These are phyloP conservation scores for Ammodytes marinus DNA, from an alignment of 2,113 vertebrate genomes.

Conservation along the genomic window DNA sequence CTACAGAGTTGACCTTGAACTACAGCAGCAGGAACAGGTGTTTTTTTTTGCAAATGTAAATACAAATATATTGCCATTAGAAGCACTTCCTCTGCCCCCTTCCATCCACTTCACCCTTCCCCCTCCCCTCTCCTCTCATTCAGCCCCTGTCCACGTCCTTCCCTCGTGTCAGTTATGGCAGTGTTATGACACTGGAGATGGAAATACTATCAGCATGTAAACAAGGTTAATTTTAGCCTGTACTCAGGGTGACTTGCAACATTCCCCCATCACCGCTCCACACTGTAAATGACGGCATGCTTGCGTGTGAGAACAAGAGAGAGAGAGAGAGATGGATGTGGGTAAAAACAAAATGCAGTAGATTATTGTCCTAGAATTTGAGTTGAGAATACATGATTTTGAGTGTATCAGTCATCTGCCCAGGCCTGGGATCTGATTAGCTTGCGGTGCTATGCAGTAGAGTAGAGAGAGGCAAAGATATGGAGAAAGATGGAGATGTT, in stretches of 20 bases:
- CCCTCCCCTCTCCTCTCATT: constrained; percentile 1
- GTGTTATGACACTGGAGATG: constrained; percentile 75
- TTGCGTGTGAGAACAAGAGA: not conserved
- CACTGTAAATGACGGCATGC: constrained; percentile 39
- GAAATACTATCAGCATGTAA: constrained; percentile 73
- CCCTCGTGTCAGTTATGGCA: constrained; percentile 33
- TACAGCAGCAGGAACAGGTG: not conserved
- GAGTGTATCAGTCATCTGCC: constrained; percentile 18
- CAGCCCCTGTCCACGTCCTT: constrained; percentile 46
- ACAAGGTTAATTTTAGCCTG: constrained; percentile 74
- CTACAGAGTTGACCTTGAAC: not conserved
- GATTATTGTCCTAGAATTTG: constrained; percentile 21
- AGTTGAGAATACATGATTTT: constrained; percentile 31
- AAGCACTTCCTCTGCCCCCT: not conserved
- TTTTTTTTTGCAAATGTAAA: not conserved
- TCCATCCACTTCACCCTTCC: not conserved
- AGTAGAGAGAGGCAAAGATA: not conserved
- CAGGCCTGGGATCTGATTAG: constrained; percentile 18
- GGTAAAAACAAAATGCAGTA: constrained; percentile 25
- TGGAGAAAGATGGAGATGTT: constrained; percentile 4
- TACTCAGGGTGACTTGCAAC: constrained; percentile 56
- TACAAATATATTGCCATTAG: not conserved
- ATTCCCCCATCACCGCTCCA: constrained; percentile 25
- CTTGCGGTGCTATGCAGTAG: not conserved
- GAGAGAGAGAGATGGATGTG: constrained; percentile 18